Base-by-base conservation (phyloP, 2,113 vertebrate species). In the Suncus etruscus region DNA sequence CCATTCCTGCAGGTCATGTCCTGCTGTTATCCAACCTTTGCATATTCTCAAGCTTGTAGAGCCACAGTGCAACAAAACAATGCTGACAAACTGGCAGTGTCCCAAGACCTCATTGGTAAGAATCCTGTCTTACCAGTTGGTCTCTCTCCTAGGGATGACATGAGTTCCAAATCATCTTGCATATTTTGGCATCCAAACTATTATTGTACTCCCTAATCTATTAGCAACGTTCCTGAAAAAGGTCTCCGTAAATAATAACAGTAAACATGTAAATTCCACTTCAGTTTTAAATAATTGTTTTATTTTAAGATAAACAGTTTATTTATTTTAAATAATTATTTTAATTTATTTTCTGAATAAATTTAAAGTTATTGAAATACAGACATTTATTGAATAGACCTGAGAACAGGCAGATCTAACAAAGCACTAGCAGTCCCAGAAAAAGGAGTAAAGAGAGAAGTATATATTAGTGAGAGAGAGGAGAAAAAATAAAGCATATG, bases 101-200 rank as follows among this genome's bases (percentile, higher is more conserved):
- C 65, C 92, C 93, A 89, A 80, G 61, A 47, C 29, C 58, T 70
- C 65, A 63, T 75, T 93, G 93, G 74, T 88, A 72, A 54, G 32
- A 78, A 58, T 83, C 61, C 72, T 72, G 8, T 73, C 68, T 29
- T 24, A 2, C 68, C 96, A 95, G 91, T 96, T 94, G 93, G 77
- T 89, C 63, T 93, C 69, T 92, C 51, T 77, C 70, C 48, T 51
- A 75, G 87, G 58, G 66, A 24, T 89, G 48, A 93, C 2, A 82
- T 31, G 20, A 50, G 31, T 39, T 92, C 47, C 90, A 93, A 92
- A 87, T 58, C 16, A 74, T 66, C 47, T 12, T 65, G 24, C 6
- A 50, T 50, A 20, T n/a, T 87, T 89, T 87, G 45, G 48, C 47
- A 39, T 22, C 18, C 29, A 22, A 75, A 61, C 2, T 3, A 69